Conservation (phyloP, 2,113 vertebrate genomes). For the Coptodon bakossiorum region DNA sequence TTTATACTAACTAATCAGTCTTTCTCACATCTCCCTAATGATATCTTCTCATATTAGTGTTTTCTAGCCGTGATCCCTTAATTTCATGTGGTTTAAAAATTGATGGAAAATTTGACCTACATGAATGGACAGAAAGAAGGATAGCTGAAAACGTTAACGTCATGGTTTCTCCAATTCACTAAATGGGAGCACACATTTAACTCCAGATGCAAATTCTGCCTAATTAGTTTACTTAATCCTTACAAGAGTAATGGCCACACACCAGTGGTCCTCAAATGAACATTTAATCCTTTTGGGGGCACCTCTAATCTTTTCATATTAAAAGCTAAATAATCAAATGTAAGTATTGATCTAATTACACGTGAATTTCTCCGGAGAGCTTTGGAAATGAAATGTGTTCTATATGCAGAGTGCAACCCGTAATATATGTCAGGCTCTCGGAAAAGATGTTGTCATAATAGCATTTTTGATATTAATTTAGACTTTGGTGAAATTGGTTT, state of each 20-base stretch:
- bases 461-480: not conserved
- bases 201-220: conserved; percentile 62
- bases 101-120: not conserved
- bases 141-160: conserved; percentile 14
- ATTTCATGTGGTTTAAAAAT: not conserved
- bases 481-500: not conserved
- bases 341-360: conserved; percentile 87
- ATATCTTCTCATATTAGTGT: not conserved
- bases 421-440: not conserved
- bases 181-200: conserved; percentile 62
- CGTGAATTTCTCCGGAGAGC: conserved; percentile 34
- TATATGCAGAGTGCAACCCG: not conserved
- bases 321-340: conserved; percentile 92
- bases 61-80: not conserved
- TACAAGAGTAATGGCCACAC: conserved; percentile 86
- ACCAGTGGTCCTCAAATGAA: conserved; percentile 81
- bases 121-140: not conserved
- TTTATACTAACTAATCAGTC: not conserved
- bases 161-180: conserved; percentile 23
- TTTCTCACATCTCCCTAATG: not conserved
- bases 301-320: conserved; percentile 93
- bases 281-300: conserved; percentile 89
- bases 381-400: conserved; percentile 45
- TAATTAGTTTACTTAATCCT: conserved; percentile 90
- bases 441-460: not conserved